Conservation (phyloP, 64 coral and sea anemone genomes). For the Catalaphyllia jardinei region DNA sequence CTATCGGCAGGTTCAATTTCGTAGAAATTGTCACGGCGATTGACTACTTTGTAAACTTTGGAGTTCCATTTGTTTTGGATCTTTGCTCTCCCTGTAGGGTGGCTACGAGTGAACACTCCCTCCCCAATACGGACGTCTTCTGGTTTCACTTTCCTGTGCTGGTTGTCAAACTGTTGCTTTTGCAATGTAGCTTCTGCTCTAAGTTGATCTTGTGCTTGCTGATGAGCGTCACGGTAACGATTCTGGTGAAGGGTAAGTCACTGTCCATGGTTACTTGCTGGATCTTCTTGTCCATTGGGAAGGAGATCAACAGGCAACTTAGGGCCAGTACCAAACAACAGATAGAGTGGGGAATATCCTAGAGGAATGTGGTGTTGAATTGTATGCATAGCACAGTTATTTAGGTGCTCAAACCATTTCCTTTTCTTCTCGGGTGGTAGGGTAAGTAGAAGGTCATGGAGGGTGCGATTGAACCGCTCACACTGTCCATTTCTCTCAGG, state of each 20-base stretch:
- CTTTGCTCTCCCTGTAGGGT: conserved; percentile 28
- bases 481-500: conserved; percentile 48
- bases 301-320: conserved; percentile 20
- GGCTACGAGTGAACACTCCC: not conserved
- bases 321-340: conserved; percentile 35
- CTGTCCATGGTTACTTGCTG: not conserved
- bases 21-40: conserved; percentile 45
- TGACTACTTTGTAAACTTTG: conserved; percentile 51
- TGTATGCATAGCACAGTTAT: conserved; percentile 61
- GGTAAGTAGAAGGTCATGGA: conserved; percentile 38
- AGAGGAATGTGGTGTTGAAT: conserved; percentile 29
- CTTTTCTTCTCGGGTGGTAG: conserved; percentile 46
- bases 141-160: not conserved
- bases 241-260: conserved; percentile 53
- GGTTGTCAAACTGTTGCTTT: not conserved
- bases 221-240: not conserved
- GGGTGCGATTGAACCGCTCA: conserved; percentile 42
- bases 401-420: conserved; percentile 57
- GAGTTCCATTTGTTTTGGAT: conserved; percentile 59
- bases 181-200: not conserved
- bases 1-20: conserved; percentile 62
- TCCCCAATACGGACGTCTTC: not conserved
- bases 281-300: not conserved
- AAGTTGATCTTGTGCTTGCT: not conserved
- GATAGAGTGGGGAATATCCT: conserved; percentile 49